A percentile compares a stretch with the other conserved stretches of the same genome.
phyloP scores from a whole-genome alignment of 1,140 invertebrate species.

The Saccostrea glomerata region DNA sequence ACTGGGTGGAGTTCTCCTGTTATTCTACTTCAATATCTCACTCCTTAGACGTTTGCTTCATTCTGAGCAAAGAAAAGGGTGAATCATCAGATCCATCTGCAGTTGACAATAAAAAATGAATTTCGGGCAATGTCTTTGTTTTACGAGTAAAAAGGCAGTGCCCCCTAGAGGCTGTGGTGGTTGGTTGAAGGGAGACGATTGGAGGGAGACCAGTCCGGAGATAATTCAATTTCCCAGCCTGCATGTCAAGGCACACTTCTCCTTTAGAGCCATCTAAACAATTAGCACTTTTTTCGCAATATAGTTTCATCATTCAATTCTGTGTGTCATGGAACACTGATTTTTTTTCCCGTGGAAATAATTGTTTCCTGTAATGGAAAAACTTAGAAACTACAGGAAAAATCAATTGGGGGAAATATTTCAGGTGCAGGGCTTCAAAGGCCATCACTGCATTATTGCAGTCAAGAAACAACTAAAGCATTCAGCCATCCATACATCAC shows the following conservation, averaged over 20 bases:
- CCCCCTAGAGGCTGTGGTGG: not conserved
- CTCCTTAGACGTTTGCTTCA: not conserved
- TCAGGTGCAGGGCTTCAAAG: slow-evolving; percentile 19
- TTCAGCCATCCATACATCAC: slow-evolving; percentile 1
- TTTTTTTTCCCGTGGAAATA: not conserved
- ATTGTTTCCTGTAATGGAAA: slow-evolving; percentile 20
- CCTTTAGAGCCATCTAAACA: not conserved
- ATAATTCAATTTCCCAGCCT: slow-evolving; percentile 17
- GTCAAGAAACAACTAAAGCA: slow-evolving; percentile 5
- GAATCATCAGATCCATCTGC: slow-evolving; percentile 17
- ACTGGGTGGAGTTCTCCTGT: not conserved
- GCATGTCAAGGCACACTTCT: slow-evolving; percentile 20
- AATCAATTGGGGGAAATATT: slow-evolving; percentile 33
- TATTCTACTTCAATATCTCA: not conserved
- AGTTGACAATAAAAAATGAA: slow-evolving; percentile 30
- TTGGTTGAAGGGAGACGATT: not conserved
- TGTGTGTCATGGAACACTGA: slow-evolving; percentile 29
- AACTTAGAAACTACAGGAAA: slow-evolving; percentile 3
- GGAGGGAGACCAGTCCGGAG: not conserved
- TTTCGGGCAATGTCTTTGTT: slow-evolving; percentile 6
- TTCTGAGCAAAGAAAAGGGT: slow-evolving; percentile 10
- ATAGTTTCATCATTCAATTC: slow-evolving; percentile 35
- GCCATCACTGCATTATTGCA: not conserved
- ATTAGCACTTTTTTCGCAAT: slow-evolving; percentile 20
- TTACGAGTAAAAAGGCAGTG: slow-evolving; percentile 25